phyloP scores from a whole-genome alignment of 2,888 invertebrate genomes.

The Stomorhina lunata region DNA sequence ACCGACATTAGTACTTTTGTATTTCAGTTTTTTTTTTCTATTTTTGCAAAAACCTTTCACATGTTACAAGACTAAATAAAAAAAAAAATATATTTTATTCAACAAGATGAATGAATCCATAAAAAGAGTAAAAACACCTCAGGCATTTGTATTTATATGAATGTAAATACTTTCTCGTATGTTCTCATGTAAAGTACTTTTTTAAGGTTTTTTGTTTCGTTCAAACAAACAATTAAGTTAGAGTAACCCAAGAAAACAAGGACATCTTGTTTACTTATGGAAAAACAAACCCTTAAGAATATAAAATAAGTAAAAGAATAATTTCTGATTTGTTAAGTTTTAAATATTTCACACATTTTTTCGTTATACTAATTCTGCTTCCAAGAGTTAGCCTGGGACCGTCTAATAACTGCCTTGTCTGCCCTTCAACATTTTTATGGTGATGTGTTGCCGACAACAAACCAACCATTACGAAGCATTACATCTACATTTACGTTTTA shows the following conservation, averaged over 20 bases:
- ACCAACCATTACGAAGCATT: background rate
- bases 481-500: background rate
- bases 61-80: slow-evolving; percentile 7
- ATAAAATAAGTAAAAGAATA: too few species aligned
- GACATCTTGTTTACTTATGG: too few species aligned
- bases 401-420: too few species aligned
- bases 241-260: too few species aligned
- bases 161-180: too few species aligned
- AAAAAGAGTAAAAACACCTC: background rate
- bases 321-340: too few species aligned
- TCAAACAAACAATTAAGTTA: too few species aligned
- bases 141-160: background rate
- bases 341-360: too few species aligned
- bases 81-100: background rate
- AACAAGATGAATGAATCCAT: background rate
- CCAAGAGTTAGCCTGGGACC: too few species aligned
- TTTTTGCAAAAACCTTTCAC: slow-evolving; percentile 8
- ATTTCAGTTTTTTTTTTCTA: background rate
- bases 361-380: too few species aligned
- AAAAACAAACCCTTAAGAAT: too few species aligned
- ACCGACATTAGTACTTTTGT: too few species aligned
- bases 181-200: background rate
- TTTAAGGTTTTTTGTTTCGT: background rate
- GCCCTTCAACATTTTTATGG: background rate
- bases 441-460: background rate